Evolutionary conservation across 1,140 invertebrate genomes (phyloP), one percentile per base, ranked within the genome.

Genomic region (Eulimnadia texana): DNA sequence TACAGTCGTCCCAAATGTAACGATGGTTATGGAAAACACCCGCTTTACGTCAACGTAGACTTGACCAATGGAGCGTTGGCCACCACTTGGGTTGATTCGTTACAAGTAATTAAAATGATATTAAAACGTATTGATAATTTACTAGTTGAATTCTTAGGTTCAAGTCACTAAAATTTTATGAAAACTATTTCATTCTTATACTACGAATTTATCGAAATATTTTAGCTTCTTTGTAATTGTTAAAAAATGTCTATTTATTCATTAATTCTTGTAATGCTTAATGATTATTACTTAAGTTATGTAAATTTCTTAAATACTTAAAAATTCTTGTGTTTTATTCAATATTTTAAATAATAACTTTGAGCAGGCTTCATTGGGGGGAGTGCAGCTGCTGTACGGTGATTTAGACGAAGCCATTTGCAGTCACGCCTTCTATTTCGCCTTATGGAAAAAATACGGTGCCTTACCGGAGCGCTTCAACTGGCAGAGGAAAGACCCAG

Each of bases 351-450:
- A 1, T 57, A 28, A 23, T 28, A 28, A 19, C 3, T 29, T 23
- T 61, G n/a, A 11, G 19, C 6, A 50, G 47, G 80, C 83, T 51
- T 79, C 80, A 9, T 83, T 82, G 76, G 72, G 80, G 56, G 80
- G 77, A 24, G 72, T 84, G 20, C 80, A 82, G 73, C 79, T 84
- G 13, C 67, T 85, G 50, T 75, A 79, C 70, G 84, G 84, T 62
- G 82, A 85, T 70, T 72, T 85, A 58, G 82, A 84, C 66, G 84
- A 85, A 71, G 83, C 84, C 6, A 83, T 85, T 63, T 85, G 84
- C 70, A 74, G 74, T 19, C 84, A 85, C 70, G 81, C 82, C 11
- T 68, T 85, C 13, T 84, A 82, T 69, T 83, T 81, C 69, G 72
- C 76, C 22, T 79, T 86, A 58, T 85, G 84, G 84, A 75, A 78